Conservation (phyloP, 2,797 vertebrate species). For the Cynodonichthys magdalenae region DNA sequence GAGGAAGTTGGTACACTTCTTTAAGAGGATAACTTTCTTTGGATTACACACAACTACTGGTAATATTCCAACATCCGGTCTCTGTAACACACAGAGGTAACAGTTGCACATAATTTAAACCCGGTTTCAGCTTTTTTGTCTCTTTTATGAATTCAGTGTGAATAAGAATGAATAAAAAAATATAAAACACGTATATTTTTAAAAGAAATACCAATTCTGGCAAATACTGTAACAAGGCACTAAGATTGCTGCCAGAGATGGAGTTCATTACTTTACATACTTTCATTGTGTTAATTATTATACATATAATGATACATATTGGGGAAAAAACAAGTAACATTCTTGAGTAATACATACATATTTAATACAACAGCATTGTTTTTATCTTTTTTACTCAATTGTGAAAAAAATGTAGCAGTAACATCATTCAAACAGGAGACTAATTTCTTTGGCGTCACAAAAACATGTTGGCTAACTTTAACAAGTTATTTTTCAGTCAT, state of each 20-base stretch:
- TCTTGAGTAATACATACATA: conserved; percentile 30
- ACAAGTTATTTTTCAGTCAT: conserved; percentile 10
- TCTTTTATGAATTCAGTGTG: not conserved
- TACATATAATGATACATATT: conserved; percentile 35
- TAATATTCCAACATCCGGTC: conserved; percentile 40
- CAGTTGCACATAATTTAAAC: conserved; percentile 35
- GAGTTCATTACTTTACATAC: conserved; percentile 19
- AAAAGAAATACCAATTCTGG: not conserved
- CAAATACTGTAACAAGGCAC: conserved; percentile 22
- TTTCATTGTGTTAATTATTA: conserved; percentile 29
- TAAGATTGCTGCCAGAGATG: conserved; percentile 12
- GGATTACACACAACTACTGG: conserved; percentile 57
- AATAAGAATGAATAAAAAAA: not conserved
- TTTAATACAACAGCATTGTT: conserved; percentile 21
- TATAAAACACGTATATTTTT: not conserved
- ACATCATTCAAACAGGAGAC: conserved; percentile 15
- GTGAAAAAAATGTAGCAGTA: conserved; percentile 24
- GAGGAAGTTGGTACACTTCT: conserved; percentile 50
- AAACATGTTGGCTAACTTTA: not conserved
- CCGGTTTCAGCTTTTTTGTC: not conserved
- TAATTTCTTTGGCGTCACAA: conserved; percentile 4
- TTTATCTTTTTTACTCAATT: conserved; percentile 34
- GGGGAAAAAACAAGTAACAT: conserved; percentile 32
- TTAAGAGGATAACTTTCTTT: conserved; percentile 67
- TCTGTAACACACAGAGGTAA: conserved; percentile 24